A percentile compares a stretch with the other conserved stretches of the same genome.
Conservation (phyloP, 2,888 invertebrate species). For the Phortica okadai region DNA sequence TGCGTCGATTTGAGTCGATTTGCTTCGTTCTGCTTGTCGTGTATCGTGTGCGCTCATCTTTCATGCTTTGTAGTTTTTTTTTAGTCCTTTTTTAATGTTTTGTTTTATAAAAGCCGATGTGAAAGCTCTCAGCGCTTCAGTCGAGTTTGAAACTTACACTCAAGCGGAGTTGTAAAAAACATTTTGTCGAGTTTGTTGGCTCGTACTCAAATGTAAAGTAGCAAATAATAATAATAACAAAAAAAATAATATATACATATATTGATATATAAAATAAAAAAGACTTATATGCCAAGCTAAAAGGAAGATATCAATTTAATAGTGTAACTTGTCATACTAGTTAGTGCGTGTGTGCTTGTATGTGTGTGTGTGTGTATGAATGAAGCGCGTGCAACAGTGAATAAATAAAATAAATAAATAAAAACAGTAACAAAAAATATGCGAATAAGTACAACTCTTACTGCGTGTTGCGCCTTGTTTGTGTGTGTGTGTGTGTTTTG, state of each 20-base stretch:
- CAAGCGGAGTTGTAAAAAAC: constrained; percentile 73
- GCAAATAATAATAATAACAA: constrained; percentile 42
- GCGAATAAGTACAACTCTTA: constrained; percentile 36
- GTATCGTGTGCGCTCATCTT: background rate
- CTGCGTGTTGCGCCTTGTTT: constrained; percentile 23
- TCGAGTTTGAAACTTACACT: constrained; percentile 77
- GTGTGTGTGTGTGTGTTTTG: constrained; percentile 2
- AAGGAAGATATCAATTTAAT: constrained; percentile 9
- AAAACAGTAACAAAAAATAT: constrained; percentile 42
- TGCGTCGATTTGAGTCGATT: background rate
- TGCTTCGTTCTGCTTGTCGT: background rate
- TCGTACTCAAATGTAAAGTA: constrained; percentile 76
- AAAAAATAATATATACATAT: constrained; percentile 22
- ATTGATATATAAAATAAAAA: constrained; percentile 29
- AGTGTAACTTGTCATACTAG: constrained; percentile 35
- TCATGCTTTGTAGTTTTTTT: background rate
- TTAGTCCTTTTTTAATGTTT: background rate
- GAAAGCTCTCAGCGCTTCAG: constrained; percentile 71
- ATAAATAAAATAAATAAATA: background rate
- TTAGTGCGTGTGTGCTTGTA: constrained; percentile 10
- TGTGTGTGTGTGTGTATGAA: constrained; percentile 31
- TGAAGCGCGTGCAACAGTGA: constrained; percentile 25
- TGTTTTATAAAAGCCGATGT: constrained; percentile 59
- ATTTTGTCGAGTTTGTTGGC: constrained; percentile 72
- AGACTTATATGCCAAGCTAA: constrained; percentile 28